Evolutionary conservation across 2,113 vertebrate genomes (phyloP).

Genomic region (Tragulus kanchil): DNA sequence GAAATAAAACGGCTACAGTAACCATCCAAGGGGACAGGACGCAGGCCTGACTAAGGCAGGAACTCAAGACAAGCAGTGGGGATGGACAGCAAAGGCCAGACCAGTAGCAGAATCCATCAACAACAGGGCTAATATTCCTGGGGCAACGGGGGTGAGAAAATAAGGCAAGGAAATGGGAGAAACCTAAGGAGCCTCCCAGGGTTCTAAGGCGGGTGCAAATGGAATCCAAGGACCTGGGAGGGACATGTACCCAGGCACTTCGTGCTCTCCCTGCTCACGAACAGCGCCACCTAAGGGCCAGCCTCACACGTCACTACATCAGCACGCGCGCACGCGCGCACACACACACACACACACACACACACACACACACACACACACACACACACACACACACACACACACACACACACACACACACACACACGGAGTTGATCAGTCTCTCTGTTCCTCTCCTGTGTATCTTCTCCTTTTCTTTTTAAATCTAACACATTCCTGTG

Average conservation of each 20-base stretch:
- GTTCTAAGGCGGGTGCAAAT: background rate
- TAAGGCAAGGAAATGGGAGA: background rate
- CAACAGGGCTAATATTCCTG: background rate
- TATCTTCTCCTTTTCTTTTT: background rate
- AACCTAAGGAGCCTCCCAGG: background rate
- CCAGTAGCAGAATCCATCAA: background rate
- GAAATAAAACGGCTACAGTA: background rate
- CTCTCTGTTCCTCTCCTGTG: background rate
- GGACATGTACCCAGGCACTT: background rate
- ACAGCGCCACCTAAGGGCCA: background rate
- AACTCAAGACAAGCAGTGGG: background rate
- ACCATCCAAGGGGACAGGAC: background rate
- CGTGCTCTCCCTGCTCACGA: background rate
- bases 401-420: background rate
- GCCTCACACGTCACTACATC: background rate
- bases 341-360: no score
- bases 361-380: background rate
- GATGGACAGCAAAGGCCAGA: background rate
- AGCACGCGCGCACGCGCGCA: rapidly evolving
- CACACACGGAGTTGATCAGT: rapidly evolving
- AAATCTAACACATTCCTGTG: background rate
- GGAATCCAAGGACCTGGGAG: background rate
- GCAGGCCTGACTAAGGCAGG: background rate
- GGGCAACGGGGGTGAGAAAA: background rate
- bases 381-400: rapidly evolving